Conservation (phyloP, 2,113 vertebrate genomes). For the Tursiops truncatus region DNA sequence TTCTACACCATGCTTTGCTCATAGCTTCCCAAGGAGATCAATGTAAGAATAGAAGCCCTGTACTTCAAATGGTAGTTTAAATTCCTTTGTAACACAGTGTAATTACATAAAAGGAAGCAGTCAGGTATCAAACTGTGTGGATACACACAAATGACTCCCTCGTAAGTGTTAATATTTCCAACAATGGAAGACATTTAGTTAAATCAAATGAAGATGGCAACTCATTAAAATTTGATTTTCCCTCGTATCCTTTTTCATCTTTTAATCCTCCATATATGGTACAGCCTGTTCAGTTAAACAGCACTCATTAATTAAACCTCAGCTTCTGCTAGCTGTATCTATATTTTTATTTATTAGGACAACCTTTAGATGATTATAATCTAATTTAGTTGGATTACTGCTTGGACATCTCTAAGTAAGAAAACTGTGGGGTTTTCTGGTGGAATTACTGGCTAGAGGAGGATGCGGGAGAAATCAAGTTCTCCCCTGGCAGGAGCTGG, state of each 20-base stretch:
- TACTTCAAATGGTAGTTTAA: slow-evolving; percentile 45
- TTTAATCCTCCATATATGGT: slow-evolving; percentile 67
- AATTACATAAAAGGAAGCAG: slow-evolving; percentile 20
- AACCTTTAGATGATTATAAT: slow-evolving; percentile 76
- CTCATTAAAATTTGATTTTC: slow-evolving; percentile 79
- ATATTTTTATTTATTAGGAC: slow-evolving; percentile 77
- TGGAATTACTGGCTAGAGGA: slow-evolving; percentile 47
- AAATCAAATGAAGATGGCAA: slow-evolving; percentile 64
- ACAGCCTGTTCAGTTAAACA: slow-evolving; percentile 78
- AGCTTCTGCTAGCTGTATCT: slow-evolving; percentile 68
- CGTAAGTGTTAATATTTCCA: slow-evolving; percentile 68
- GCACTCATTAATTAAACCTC: slow-evolving; percentile 71
- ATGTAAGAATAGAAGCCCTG: not conserved
- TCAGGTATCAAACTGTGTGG: slow-evolving; percentile 37
- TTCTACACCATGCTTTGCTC: not conserved
- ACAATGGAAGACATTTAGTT: slow-evolving; percentile 50
- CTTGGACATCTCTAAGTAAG: slow-evolving; percentile 52
- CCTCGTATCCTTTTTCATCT: slow-evolving; percentile 74
- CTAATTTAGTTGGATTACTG: slow-evolving; percentile 73
- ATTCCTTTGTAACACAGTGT: slow-evolving; percentile 41
- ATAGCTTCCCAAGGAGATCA: slow-evolving; percentile 46
- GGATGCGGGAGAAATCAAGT: not conserved
- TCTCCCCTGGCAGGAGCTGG: not conserved
- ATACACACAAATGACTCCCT: slow-evolving; percentile 53
- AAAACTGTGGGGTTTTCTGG: slow-evolving; percentile 59